phyloP scores from a whole-genome alignment of 2,113 vertebrate species.

The Eudyptes chrysolophus region DNA sequence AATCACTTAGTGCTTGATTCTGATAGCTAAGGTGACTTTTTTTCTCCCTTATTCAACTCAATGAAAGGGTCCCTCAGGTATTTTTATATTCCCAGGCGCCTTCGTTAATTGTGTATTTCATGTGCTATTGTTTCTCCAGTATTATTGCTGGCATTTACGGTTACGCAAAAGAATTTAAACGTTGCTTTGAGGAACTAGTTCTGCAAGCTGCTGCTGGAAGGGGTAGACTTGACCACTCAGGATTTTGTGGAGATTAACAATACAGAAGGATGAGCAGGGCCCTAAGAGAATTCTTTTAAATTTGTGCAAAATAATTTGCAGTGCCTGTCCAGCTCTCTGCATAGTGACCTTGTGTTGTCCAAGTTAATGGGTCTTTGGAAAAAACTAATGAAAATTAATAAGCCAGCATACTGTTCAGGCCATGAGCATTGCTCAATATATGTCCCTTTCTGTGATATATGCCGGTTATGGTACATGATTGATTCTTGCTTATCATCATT shows the following conservation, averaged over 20 bases:
- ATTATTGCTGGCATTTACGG: background rate
- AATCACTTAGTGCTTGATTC: background rate
- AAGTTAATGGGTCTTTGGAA: background rate
- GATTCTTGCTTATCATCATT: background rate
- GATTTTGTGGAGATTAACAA: background rate
- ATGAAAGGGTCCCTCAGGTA: background rate
- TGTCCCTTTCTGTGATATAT: background rate
- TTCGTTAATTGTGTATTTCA: background rate
- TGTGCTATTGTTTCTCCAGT: background rate
- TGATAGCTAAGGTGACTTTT: conserved; percentile 60
- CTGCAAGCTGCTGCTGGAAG: background rate
- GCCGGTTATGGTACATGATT: background rate
- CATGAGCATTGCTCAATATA: background rate
- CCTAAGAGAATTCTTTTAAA: background rate
- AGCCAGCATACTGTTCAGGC: background rate
- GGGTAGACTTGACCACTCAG: background rate
- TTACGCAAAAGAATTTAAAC: background rate
- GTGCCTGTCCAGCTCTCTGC: background rate
- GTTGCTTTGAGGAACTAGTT: background rate
- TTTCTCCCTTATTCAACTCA: background rate
- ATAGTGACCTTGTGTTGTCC: background rate
- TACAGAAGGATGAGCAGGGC: background rate
- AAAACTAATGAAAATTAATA: background rate
- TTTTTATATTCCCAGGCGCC: background rate
- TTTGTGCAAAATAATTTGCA: background rate